Percentiles rank a stretch among this genome's conserved stretches.
These are phyloP conservation scores for Camponotus vicinus DNA, from an alignment of 1,140 invertebrate species.

Conservation along the genomic window DNA sequence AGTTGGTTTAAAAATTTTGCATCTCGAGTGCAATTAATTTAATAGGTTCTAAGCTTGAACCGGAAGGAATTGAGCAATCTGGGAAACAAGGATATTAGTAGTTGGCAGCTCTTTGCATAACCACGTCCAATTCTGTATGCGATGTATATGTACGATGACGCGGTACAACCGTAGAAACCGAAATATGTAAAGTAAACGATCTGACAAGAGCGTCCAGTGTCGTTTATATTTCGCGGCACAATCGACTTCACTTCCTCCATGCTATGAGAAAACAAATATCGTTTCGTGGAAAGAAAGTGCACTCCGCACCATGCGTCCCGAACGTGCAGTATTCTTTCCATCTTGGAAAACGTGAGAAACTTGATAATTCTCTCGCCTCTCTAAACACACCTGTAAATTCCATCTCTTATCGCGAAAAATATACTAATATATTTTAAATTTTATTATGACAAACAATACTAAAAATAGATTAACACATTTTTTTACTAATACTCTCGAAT, in stretches of 20 bases:
- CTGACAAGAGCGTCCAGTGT: constrained; percentile 24
- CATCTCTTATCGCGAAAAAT: background rate
- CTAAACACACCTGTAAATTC: constrained; percentile 4
- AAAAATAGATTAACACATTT: background rate
- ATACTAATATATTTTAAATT: background rate
- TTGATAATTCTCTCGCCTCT: background rate
- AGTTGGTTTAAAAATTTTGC: too few species aligned
- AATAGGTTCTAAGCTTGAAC: background rate
- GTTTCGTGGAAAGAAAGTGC: constrained; percentile 47
- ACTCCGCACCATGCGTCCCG: background rate
- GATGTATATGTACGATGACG: background rate
- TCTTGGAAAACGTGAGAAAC: constrained; percentile 12
- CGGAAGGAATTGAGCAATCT: background rate
- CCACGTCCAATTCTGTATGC: background rate
- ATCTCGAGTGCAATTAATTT: background rate
- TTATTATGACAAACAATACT: background rate
- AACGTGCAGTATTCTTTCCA: constrained; percentile 24
- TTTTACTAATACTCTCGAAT: background rate
- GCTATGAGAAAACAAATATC: constrained; percentile 39
- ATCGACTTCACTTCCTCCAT: constrained; percentile 30
- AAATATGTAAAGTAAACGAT: constrained; percentile 44
- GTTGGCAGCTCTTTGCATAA: constrained; percentile 9
- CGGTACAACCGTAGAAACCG: background rate
- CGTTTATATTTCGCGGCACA: constrained; percentile 39
- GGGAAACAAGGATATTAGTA: background rate